Evolutionary conservation across 2,797 vertebrate species (phyloP).

Genomic region (Dipus sagitta): DNA sequence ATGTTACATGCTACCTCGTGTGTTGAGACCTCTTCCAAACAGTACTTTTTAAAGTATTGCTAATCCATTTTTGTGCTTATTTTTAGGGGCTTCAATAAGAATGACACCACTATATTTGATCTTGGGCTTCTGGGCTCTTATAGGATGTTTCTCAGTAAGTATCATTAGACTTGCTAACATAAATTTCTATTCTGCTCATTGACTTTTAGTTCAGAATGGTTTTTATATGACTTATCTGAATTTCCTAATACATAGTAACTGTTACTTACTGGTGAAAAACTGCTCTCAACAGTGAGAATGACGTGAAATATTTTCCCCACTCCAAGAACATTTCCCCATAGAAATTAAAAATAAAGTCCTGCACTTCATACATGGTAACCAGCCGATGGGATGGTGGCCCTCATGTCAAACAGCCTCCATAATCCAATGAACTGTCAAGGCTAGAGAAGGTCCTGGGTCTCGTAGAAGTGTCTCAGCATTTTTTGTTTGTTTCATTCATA

Average conservation of each 20-base stretch:
- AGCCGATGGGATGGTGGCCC: not conserved
- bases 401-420: not conserved
- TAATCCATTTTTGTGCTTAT: not conserved
- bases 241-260: not conserved
- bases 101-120: slow-evolving; percentile 38
- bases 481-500: not conserved
- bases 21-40: not conserved
- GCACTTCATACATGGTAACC: not conserved
- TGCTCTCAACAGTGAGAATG: not conserved
- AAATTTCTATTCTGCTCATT: not conserved
- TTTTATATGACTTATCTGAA: not conserved
- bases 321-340: not conserved
- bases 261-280: not conserved
- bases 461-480: not conserved
- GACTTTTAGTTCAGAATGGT: not conserved
- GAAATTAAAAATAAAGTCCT: slow-evolving; percentile 31
- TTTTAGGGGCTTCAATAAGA: slow-evolving; percentile 35
- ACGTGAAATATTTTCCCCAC: not conserved
- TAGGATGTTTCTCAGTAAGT: slow-evolving; percentile 56
- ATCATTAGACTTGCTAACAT: not conserved
- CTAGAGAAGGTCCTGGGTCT: not conserved
- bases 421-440: not conserved
- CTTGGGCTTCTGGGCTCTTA: slow-evolving; percentile 53
- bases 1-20: not conserved
- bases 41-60: not conserved